A percentile compares a stretch with the other conserved stretches of the same genome.
Conservation (phyloP, 1,140 invertebrate genomes). For the Anastrepha obliqua region DNA sequence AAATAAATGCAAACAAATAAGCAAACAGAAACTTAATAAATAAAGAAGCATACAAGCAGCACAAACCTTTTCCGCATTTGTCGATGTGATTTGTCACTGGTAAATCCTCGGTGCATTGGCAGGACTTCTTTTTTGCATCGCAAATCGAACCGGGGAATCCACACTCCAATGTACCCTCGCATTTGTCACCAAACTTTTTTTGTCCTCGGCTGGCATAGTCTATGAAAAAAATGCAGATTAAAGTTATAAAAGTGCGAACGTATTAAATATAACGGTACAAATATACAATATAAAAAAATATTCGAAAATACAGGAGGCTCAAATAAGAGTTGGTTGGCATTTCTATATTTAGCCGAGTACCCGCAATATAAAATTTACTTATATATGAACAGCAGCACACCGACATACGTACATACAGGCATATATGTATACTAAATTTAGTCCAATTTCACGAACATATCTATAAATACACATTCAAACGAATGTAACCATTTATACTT, state of each 20-base stretch:
- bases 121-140: conserved; percentile 80
- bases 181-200: conserved; percentile 84
- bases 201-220: conserved; percentile 75
- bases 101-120: conserved; percentile 82
- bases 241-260: neutral
- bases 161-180: conserved; percentile 81
- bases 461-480: neutral
- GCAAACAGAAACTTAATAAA: neutral
- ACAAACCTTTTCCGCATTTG: conserved; percentile 88
- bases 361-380: too few relatives aligned
- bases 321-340: neutral
- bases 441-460: neutral
- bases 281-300: neutral
- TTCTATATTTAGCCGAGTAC: too few relatives aligned
- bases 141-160: conserved; percentile 84
- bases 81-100: conserved; percentile 86
- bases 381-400: neutral
- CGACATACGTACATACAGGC: neutral
- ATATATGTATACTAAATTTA: neutral
- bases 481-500: too few relatives aligned
- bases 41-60: too few relatives aligned
- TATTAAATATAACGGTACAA: neutral
- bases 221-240: conserved; percentile 59
- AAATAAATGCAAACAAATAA: neutral
- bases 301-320: neutral